Evolutionary conservation across 2,888 invertebrate genomes (phyloP).

Genomic region (Hirtodrosophila cameraria): DNA sequence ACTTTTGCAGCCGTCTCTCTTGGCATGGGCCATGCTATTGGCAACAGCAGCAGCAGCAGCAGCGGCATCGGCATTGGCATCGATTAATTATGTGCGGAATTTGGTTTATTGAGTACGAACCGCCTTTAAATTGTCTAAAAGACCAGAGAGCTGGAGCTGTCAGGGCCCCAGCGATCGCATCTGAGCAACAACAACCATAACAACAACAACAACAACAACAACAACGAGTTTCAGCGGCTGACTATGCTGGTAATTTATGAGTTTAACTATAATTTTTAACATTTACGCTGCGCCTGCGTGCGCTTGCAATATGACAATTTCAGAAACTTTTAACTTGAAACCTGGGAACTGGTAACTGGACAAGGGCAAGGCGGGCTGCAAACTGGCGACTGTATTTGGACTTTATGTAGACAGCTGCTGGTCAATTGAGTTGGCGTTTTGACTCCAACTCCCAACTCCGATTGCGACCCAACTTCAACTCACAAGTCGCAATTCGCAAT

Average conservation of each 20-base stretch:
- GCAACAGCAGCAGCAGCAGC: slow-evolving; percentile 3
- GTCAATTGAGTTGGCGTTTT: slow-evolving; percentile 75
- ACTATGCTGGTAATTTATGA: slow-evolving; percentile 80
- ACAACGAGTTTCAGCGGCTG: slow-evolving; percentile 67
- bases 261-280: slow-evolving; percentile 81
- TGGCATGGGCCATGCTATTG: slow-evolving; percentile 17
- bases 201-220: slow-evolving; percentile 5
- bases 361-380: slow-evolving; percentile 2
- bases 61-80: slow-evolving; percentile 55
- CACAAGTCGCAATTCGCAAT: no score
- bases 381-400: slow-evolving; percentile 67
- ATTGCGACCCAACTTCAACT: slow-evolving; percentile 2
- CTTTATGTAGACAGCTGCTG: slow-evolving; percentile 73
- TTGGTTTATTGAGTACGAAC: slow-evolving; percentile 81
- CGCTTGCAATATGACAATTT: slow-evolving; percentile 80
- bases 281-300: slow-evolving; percentile 81
- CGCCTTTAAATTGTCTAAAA: slow-evolving; percentile 82
- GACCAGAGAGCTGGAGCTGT: slow-evolving; percentile 70
- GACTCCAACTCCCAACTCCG: slow-evolving; percentile 2
- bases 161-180: slow-evolving; percentile 52
- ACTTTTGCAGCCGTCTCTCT: slow-evolving; percentile 45
- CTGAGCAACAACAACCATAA: slow-evolving; percentile 6
- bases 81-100: slow-evolving; percentile 83
- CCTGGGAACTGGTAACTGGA: neutral
- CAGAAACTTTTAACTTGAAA: slow-evolving; percentile 19